Evolutionary conservation across 2,888 invertebrate genomes (phyloP).

Genomic region (Cryptocheilus praepositus): DNA sequence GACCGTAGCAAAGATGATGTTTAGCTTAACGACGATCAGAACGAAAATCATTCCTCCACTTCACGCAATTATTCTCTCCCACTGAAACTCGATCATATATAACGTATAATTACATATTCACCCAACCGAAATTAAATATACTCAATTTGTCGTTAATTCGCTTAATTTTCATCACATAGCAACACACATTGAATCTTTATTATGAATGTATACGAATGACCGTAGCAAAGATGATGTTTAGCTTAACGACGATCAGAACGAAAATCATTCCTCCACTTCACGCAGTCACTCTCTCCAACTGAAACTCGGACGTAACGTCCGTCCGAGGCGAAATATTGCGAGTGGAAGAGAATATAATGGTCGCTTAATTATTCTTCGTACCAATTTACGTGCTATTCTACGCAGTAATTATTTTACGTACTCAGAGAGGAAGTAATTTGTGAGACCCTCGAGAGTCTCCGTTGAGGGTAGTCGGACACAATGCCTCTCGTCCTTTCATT

Average conservation of each 20-base stretch:
- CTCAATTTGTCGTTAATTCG: too few relatives aligned
- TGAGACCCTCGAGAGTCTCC: conserved; percentile 10
- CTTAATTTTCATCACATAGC: too few relatives aligned
- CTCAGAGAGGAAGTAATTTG: conserved; percentile 27
- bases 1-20: too few relatives aligned
- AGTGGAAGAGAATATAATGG: conserved; percentile 20
- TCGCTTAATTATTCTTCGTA: conserved; percentile 34
- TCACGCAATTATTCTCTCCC: too few relatives aligned
- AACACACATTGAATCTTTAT: too few relatives aligned
- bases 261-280: background rate
- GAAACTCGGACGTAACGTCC: conserved; percentile 2
- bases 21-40: too few relatives aligned
- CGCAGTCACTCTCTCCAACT: background rate
- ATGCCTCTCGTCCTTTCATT: conserved; percentile 6
- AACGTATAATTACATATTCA: too few relatives aligned
- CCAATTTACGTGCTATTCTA: conserved; percentile 29
- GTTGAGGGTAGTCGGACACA: conserved; percentile 14
- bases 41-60: too few relatives aligned
- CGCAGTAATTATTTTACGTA: conserved; percentile 29
- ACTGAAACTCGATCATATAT: too few relatives aligned
- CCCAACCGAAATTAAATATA: too few relatives aligned
- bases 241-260: conserved; percentile 5
- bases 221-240: background rate
- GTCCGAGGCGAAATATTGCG: conserved; percentile 14
- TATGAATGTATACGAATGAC: conserved; percentile 3